These are phyloP conservation scores for Bugulina stolonifera DNA, from an alignment of 2,888 invertebrate species.

Conservation along the genomic window DNA sequence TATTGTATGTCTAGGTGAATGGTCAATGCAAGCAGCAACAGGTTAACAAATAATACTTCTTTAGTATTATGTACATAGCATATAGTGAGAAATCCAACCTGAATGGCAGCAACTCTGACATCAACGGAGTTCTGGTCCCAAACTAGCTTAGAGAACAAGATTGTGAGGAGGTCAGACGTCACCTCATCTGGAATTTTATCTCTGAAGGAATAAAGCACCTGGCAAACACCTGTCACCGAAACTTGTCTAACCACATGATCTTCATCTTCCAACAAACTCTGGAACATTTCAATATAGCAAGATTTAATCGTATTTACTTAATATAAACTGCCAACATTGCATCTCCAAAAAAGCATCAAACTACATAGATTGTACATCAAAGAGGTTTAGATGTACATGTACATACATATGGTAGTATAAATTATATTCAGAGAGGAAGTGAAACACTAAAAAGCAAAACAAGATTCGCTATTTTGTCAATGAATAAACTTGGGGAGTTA, in stretches of 20 bases:
- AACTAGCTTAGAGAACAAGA: conserved; percentile 42
- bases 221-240: conserved; percentile 42
- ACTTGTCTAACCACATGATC: conserved; percentile 34
- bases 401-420: not conserved
- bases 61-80: too few relatives aligned
- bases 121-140: conserved; percentile 46
- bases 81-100: conserved; percentile 41
- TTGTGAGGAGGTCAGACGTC: conserved; percentile 41
- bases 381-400: too few relatives aligned
- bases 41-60: too few relatives aligned
- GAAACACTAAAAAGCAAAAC: not conserved
- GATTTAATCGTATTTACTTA: too few relatives aligned
- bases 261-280: conserved; percentile 42
- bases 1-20: too few relatives aligned
- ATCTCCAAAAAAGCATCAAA: too few relatives aligned
- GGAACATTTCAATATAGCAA: conserved; percentile 21
- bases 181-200: conserved; percentile 45
- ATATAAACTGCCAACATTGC: too few relatives aligned
- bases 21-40: too few relatives aligned
- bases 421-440: not conserved
- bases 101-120: conserved; percentile 46
- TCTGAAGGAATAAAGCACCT: conserved; percentile 43
- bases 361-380: too few relatives aligned
- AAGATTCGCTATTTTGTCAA: too few relatives aligned
- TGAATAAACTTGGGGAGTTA: too few relatives aligned